Conservation (phyloP, 2,113 vertebrate genomes). For the Phrynosoma platyrhinos region DNA sequence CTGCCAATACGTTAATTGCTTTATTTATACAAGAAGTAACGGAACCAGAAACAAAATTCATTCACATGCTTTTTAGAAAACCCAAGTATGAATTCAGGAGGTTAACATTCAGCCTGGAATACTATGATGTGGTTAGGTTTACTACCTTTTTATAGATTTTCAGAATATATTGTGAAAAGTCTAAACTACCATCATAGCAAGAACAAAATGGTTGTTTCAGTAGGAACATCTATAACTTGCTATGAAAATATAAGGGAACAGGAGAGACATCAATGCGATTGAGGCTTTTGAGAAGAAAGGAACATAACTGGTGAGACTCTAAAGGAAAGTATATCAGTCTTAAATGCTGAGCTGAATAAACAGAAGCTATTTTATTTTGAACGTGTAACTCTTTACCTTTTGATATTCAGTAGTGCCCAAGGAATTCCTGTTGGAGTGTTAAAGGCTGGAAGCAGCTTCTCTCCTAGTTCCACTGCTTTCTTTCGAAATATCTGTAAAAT, state of each 20-base stretch:
- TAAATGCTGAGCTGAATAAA: neutral
- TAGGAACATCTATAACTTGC: neutral
- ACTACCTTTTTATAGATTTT: neutral
- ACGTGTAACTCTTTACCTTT: constrained; percentile 84
- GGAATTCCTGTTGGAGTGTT: constrained; percentile 97
- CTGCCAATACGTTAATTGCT: neutral
- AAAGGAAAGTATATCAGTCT: neutral
- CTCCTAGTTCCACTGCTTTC: constrained; percentile 95
- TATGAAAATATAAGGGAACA: neutral
- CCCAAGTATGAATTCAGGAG: neutral
- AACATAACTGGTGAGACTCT: neutral
- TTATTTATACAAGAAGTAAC: too few species aligned
- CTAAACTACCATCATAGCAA: too few species aligned
- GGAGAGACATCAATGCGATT: neutral
- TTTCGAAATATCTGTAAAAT: constrained; percentile 89
- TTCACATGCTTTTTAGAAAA: neutral
- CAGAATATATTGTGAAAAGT: neutral
- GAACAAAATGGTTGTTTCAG: neutral
- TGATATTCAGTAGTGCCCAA: constrained; percentile 97
- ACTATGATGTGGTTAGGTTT: neutral
- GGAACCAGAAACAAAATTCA: neutral
- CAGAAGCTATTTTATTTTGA: neutral
- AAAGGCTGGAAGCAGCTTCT: constrained; percentile 96
- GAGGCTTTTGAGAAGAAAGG: neutral
- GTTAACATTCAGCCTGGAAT: neutral